These are phyloP conservation scores for Cryptophagus acutangulus DNA, from an alignment of 2,888 invertebrate species.

Conservation along the genomic window DNA sequence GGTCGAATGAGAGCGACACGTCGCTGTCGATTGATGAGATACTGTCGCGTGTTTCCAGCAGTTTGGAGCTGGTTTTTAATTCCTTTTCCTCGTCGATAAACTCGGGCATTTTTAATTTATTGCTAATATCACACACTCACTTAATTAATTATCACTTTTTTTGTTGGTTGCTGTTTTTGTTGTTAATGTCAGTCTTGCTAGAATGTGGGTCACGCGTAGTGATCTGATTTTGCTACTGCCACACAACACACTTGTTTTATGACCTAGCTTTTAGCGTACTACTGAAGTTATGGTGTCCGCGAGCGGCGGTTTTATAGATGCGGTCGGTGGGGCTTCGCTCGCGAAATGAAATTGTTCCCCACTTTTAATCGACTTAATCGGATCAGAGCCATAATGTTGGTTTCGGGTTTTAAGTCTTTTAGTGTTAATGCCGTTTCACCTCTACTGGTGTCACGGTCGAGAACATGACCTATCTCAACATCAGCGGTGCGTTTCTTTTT, in stretches of 20 bases:
- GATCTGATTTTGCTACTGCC: conserved; percentile 42
- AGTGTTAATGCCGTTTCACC: conserved; percentile 25
- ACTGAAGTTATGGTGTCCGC: conserved; percentile 24
- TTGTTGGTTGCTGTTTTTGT: too few relatives aligned
- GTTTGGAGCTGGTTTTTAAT: conserved; percentile 49
- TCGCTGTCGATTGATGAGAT: conserved; percentile 60
- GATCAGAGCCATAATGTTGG: too few relatives aligned
- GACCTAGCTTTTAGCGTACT: conserved; percentile 46
- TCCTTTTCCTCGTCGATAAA: conserved; percentile 30
- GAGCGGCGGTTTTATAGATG: conserved; percentile 27
- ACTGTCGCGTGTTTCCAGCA: conserved; percentile 56
- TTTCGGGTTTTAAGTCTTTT: not conserved
- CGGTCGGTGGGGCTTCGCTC: conserved; percentile 11
- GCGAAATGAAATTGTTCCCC: too few relatives aligned
- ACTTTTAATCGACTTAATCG: too few relatives aligned
- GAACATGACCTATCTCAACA: conserved; percentile 41
- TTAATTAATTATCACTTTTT: conserved; percentile 31
- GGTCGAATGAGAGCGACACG: conserved; percentile 54
- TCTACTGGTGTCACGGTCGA: conserved; percentile 40
- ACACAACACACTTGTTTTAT: conserved; percentile 43
- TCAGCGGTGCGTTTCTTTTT: not conserved
- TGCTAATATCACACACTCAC: conserved; percentile 40
- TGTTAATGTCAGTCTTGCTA: conserved; percentile 32
- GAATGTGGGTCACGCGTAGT: conserved; percentile 37
- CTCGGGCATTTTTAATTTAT: conserved; percentile 40